phyloP scores from a whole-genome alignment of 2,113 vertebrate genomes.

The Callithrix jacchus region DNA sequence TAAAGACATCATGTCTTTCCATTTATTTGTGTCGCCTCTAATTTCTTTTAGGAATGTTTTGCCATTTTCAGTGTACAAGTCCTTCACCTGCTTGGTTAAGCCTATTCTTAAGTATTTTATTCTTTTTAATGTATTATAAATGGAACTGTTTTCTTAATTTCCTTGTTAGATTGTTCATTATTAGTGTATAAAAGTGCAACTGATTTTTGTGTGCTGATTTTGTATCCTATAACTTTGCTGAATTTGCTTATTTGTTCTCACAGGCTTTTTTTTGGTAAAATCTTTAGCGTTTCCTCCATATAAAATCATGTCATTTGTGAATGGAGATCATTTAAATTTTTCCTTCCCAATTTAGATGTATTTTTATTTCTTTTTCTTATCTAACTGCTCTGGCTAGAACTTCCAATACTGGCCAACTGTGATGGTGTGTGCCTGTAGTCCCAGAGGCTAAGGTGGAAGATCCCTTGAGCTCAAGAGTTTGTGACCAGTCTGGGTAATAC shows the following conservation, averaged over 20 bases:
- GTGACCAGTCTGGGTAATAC: too few species aligned
- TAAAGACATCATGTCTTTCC: not conserved
- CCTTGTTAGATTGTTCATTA: not conserved
- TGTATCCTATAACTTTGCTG: not conserved
- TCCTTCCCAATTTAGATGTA: not conserved
- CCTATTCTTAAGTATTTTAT: not conserved
- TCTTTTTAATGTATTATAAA: not conserved
- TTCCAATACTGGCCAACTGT: not conserved
- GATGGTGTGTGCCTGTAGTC: too few species aligned
- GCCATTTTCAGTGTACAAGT: not conserved
- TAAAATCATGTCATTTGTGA: not conserved
- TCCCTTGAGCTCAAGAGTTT: too few species aligned
- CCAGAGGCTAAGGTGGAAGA: too few species aligned
- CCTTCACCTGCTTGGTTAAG: not conserved
- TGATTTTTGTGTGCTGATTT: not conserved
- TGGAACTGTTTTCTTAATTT: not conserved
- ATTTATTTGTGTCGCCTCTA: not conserved
- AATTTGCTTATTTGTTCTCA: not conserved
- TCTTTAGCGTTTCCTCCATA: not conserved
- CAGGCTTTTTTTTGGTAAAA: not conserved
- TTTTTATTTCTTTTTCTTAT: not conserved
- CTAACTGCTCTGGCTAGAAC: not conserved
- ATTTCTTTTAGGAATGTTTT: not conserved
- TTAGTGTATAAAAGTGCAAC: not conserved
- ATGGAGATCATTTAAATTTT: not conserved